phyloP scores from a whole-genome alignment of 1,140 invertebrate species.

The Hylaeus anthracinus region DNA sequence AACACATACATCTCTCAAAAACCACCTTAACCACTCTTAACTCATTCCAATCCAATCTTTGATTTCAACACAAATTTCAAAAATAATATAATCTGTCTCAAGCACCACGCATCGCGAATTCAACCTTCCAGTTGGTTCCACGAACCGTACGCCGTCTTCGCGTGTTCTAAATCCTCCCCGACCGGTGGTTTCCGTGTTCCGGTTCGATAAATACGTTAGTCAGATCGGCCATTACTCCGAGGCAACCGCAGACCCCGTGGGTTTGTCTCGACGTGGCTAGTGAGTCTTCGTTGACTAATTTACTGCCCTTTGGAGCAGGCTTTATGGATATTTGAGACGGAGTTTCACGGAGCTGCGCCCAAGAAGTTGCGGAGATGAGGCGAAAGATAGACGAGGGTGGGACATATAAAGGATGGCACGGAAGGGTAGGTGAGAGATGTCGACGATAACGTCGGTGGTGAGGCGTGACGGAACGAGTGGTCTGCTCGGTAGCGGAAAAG shows the following conservation, averaged over 20 bases:
- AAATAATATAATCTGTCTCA: too few relatives aligned
- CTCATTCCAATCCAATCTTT: too few relatives aligned
- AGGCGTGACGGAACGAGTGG: conserved; percentile 18
- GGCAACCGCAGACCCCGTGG: not conserved
- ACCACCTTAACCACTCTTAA: too few relatives aligned
- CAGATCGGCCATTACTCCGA: conserved; percentile 8
- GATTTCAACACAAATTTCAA: too few relatives aligned
- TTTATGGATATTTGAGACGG: conserved; percentile 27
- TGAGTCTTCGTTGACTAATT: conserved; percentile 29
- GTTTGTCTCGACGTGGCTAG: not conserved
- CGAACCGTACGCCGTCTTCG: not conserved
- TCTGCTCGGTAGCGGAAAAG: not conserved
- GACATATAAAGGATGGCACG: not conserved
- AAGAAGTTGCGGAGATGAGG: conserved; percentile 12
- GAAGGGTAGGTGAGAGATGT: not conserved
- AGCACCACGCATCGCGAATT: too few relatives aligned
- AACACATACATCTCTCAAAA: too few relatives aligned
- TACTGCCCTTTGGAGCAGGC: conserved; percentile 7
- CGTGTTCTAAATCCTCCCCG: not conserved
- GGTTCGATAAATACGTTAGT: conserved; percentile 1
- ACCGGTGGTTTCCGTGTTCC: too few relatives aligned
- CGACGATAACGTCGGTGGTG: conserved; percentile 27
- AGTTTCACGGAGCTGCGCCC: not conserved
- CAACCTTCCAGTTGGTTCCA: too few relatives aligned
- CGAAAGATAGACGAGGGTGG: not conserved